Base-by-base conservation (phyloP, 2,888 invertebrate species). In the Drosophila greeni region DNA sequence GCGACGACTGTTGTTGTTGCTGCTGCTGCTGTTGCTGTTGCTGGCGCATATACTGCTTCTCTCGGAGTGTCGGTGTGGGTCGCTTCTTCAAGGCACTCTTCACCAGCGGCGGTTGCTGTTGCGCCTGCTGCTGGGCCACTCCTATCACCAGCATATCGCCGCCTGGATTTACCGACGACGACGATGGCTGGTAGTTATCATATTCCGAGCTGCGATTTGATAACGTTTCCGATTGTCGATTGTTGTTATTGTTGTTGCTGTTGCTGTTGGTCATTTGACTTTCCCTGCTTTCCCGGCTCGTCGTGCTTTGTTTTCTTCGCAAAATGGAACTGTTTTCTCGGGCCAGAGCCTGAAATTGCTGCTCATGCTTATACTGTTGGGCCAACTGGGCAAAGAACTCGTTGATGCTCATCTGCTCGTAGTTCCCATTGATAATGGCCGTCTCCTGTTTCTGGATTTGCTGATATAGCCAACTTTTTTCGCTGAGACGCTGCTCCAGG, bases 381-480 rank as follows among this genome's bases (percentile, higher is more conserved):
- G 86, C 80, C 60, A 87, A 33, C 55, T 80, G 85, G 20, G 76
- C 69, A 51, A 86, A 82, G 55, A 86, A 82, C 58, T 87, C 87
- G 51, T 87, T 86, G 45, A 86, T 69, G 36, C 86, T 86, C 69
- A 86, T 64, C 39, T 84, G 84, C 47, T 88, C 87, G 67, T 85
- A 85, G 52, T 85, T 87, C 20, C 87, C 87, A 64, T 86, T 86
- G n/a, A 88, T 72, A 12, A 89, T 86, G 64, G 87, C 84, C 1
- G 86, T 69, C 71, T 89, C 88, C 69, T 89, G 88, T 33, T 88
- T 88, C 62, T 88, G 87, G 18, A 89, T 84, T 69, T 89, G 88
- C 47, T 88, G 88, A 60, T 88, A 68, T 6, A 88, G 73, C 85
- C 87, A 86, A 62, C 86, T 88, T 69, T 89, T 89, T 51, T 89